Conservation (phyloP, 2,113 vertebrate species). For the Centropus unirufus region DNA sequence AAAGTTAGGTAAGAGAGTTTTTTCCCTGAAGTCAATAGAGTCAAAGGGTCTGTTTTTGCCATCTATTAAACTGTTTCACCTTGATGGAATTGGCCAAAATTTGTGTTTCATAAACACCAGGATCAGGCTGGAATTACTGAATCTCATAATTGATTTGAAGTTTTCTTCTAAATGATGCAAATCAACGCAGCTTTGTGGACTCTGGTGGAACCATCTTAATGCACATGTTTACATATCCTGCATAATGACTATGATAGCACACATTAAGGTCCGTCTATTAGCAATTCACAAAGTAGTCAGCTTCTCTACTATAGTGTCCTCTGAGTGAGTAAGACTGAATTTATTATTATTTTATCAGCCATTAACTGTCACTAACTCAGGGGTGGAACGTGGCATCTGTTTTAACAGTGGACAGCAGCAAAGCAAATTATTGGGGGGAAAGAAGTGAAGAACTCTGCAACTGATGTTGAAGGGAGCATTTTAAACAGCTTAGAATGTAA, state of each 20-base stretch:
- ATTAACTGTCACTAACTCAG: neutral
- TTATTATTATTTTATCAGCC: neutral
- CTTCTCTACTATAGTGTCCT: neutral
- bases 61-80: neutral
- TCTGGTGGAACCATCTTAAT: neutral
- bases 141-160: neutral
- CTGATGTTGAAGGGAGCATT: slow-evolving; percentile 17
- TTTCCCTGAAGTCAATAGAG: neutral
- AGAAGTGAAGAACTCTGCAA: neutral
- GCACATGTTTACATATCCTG: neutral
- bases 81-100: neutral
- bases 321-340: neutral
- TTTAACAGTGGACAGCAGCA: neutral
- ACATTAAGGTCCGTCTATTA: neutral
- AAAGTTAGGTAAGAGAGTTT: neutral
- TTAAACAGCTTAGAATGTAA: neutral
- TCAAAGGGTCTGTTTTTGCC: neutral
- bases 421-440: accelerated
- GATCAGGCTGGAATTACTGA: neutral
- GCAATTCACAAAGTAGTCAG: neutral
- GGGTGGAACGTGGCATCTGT: neutral
- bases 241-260: neutral
- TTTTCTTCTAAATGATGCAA: neutral
- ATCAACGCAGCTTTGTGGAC: neutral
- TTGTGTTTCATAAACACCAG: neutral